A percentile compares a stretch with the other conserved stretches of the same genome.
These are phyloP conservation scores for Scaptomyza polygonia DNA, from an alignment of 2,888 invertebrate species.

Conservation along the genomic window DNA sequence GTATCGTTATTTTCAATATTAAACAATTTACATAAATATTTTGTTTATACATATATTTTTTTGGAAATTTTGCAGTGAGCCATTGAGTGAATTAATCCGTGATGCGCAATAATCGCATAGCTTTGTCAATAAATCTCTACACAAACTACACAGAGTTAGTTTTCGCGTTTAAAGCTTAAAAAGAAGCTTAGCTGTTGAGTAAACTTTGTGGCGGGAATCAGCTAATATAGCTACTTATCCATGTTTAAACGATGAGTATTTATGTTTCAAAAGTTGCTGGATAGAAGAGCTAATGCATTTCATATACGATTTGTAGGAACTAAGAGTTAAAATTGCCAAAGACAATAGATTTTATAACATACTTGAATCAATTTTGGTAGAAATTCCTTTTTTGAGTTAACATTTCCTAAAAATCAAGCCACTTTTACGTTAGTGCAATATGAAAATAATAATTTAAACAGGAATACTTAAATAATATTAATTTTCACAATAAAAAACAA, in stretches of 20 bases:
- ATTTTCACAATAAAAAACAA: no score
- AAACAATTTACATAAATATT: slow-evolving; percentile 10
- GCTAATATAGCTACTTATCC: neutral
- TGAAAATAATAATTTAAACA: no score
- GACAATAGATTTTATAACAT: no score
- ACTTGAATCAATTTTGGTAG: no score
- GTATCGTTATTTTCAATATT: slow-evolving; percentile 16
- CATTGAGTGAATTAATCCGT: slow-evolving; percentile 54
- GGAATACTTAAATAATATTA: no score
- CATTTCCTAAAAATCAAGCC: no score
- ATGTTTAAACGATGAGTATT: neutral
- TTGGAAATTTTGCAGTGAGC: slow-evolving; percentile 32
- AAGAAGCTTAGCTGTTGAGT: slow-evolving; percentile 3
- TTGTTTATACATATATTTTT: slow-evolving; percentile 14
- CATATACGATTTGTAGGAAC: no score
- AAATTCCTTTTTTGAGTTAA: no score
- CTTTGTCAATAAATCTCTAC: slow-evolving; percentile 39
- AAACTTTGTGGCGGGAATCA: neutral
- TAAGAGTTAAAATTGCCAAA: no score
- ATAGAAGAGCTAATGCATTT: no score
- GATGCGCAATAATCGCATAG: slow-evolving; percentile 42
- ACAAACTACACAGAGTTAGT: slow-evolving; percentile 1
- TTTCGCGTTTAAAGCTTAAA: slow-evolving; percentile 17
- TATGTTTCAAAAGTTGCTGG: no score
- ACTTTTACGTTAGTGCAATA: no score